Base-by-base conservation (phyloP, 2,888 invertebrate genomes). In the Polyommatus icarus region DNA sequence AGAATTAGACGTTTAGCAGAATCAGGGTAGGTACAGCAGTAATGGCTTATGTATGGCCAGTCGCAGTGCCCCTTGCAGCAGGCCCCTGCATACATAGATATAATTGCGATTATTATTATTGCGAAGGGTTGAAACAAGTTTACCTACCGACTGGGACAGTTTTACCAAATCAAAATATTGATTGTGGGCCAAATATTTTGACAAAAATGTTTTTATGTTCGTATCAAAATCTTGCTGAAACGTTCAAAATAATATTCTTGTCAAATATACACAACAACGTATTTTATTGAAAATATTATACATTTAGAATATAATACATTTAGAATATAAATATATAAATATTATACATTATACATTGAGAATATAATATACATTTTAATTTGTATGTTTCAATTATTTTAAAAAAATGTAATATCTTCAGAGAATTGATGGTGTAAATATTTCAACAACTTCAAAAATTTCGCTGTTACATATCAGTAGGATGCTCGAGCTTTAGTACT, bases 11-110 rank as follows among this genome's bases (percentile, higher is more conserved):
- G 32, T 3, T 10, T 40, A 40, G 10, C 18, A 54, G 50, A 54
- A 54, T 54, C 12, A 18, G 50, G 15, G 15, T 54, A 54, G 15
- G 15, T 54, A 54, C 18, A 90, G 86, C 80, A 85, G 86, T 89
- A 92, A 93, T 91, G 82, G 88, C 85, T 90, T 90, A 92, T 91
- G 85, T 89, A 91, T 84, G 87, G 84, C 82, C 82, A 83, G 85
- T 79, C 79, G 78, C 81, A 79, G 32, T 77, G 87, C 83, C 84
- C 85, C 85, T 87, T 84, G 86, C 88, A 87, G 87, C 89, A 88
- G 86, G 84, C 88, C 73, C 72, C 73, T 46, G 20, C 73, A 79
- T 77, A 82, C 79, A 80, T 79, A 79, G 79, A 67, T 67, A 67
- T 75, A 54, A 75, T 75, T 29, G 54, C 18, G 59, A 36, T 77